Conservation (phyloP, 2,113 vertebrate species). For the Miniopterus natalensis region DNA sequence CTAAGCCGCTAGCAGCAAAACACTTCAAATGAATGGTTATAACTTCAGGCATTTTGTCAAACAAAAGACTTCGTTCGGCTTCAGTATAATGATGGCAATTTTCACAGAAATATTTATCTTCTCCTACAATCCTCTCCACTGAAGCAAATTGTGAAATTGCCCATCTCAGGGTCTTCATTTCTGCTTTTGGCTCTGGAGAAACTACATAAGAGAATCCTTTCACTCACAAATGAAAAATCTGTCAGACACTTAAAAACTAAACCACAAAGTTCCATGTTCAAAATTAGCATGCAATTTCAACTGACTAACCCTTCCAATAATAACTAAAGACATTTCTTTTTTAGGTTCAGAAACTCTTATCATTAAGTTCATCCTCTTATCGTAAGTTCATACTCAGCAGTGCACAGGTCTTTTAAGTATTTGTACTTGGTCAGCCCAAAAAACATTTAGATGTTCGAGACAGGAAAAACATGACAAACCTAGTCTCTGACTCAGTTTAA, state of each 20-base stretch:
- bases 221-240: conserved; percentile 41
- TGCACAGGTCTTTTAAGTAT: conserved; percentile 35
- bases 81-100: conserved; percentile 98
- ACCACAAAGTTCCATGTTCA: background rate
- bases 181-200: conserved; percentile 97
- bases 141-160: conserved; percentile 98
- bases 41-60: conserved; percentile 98
- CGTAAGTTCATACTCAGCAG: background rate
- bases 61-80: conserved; percentile 97
- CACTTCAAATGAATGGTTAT: conserved; percentile 99
- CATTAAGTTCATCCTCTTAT: background rate
- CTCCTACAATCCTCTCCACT: conserved; percentile 97
- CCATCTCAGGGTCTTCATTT: conserved; percentile 97
- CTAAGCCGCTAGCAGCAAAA: conserved; percentile 96
- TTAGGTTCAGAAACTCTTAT: conserved; percentile 12
- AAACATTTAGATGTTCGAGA: background rate
- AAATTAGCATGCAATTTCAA: conserved; percentile 44
- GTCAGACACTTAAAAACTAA: conserved; percentile 47
- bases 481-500: background rate
- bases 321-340: background rate
- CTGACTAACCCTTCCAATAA: background rate
- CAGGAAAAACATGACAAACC: background rate
- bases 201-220: conserved; percentile 88
- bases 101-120: conserved; percentile 99
- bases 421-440: conserved; percentile 1